phyloP scores from a whole-genome alignment of 2,888 invertebrate species.

The Brachylomia viminalis region DNA sequence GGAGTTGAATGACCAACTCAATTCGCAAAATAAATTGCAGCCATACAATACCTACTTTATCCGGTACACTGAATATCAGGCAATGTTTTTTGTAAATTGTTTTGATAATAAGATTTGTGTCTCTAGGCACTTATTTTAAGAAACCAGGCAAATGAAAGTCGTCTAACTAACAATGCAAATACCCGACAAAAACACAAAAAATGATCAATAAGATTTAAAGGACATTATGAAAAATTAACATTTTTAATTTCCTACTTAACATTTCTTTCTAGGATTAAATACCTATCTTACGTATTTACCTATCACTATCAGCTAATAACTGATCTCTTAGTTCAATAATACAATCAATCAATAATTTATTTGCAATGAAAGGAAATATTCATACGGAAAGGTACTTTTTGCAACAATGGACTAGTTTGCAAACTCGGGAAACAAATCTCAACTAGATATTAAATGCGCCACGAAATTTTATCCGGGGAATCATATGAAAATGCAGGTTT shows the following conservation, averaged over 20 bases:
- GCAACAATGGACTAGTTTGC: neutral
- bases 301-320: neutral
- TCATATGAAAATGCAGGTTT: neutral
- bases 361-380: no score
- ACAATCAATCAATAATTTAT: no score
- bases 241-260: neutral
- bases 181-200: neutral
- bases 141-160: neutral
- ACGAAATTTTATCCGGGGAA: neutral
- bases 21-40: constrained; percentile 58
- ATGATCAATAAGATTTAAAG: neutral
- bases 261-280: neutral
- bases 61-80: neutral
- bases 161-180: neutral
- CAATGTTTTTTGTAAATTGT: neutral
- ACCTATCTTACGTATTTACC: neutral
- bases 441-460: neutral
- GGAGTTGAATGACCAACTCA: constrained; percentile 70
- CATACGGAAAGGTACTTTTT: neutral
- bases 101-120: neutral
- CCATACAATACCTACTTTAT: constrained; percentile 22
- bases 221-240: neutral
- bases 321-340: neutral
- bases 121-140: neutral
- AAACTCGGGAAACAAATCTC: constrained; percentile 3